Evolutionary conservation across 1,140 invertebrate genomes (phyloP).

Genomic region (Drosophila repletoides): DNA sequence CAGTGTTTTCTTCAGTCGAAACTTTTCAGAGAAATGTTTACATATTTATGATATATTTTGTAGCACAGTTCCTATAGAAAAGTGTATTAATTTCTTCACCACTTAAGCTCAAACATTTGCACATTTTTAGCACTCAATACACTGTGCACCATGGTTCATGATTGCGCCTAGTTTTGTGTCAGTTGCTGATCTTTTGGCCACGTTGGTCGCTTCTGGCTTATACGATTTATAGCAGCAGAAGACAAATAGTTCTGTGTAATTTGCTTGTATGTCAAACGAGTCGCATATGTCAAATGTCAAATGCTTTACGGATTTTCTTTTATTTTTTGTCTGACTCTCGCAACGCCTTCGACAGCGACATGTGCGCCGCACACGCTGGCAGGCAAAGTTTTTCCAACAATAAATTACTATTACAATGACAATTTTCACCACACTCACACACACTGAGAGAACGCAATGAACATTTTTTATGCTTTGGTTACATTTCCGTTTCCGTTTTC

Average conservation of each 20-base stretch:
- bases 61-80: no score
- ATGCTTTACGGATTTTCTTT: conserved; percentile 52
- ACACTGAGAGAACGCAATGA: neutral
- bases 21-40: no score
- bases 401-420: conserved; percentile 79
- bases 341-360: conserved; percentile 26
- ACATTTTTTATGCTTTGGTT: conserved; percentile 65
- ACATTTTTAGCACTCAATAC: conserved; percentile 54
- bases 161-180: neutral
- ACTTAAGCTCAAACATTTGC: neutral
- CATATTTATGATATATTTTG: no score
- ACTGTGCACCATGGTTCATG: conserved; percentile 26
- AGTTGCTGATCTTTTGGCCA: neutral
- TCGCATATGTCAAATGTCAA: conserved; percentile 71
- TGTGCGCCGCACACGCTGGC: conserved; percentile 7
- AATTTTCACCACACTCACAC: conserved; percentile 43
- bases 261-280: conserved; percentile 75
- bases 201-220: conserved; percentile 42
- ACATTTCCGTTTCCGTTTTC: conserved; percentile 41
- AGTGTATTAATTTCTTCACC: no score
- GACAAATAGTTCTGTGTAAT: conserved; percentile 76
- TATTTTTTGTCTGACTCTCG: neutral
- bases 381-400: conserved; percentile 56
- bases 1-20: no score
- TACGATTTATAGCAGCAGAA: conserved; percentile 63